Percentiles rank a stretch among this genome's conserved stretches.
Conservation (phyloP, 2,797 vertebrate genomes). For the Diplodus sargus region DNA sequence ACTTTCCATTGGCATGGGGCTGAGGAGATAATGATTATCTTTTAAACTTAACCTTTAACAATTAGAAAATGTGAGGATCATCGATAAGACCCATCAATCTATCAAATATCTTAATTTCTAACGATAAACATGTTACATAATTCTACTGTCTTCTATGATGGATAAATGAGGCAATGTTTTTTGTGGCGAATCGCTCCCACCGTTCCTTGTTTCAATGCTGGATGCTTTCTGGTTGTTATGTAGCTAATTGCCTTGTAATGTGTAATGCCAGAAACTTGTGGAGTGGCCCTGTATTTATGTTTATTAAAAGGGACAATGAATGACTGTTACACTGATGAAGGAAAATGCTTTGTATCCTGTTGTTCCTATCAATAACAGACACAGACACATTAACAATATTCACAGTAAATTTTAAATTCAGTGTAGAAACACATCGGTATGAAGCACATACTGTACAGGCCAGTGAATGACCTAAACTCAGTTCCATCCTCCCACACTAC, state of each 20-base stretch:
- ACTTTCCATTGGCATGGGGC: no score
- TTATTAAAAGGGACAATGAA: not conserved
- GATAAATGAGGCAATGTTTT: no score
- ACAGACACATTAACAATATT: not conserved
- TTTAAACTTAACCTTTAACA: no score
- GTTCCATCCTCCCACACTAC: conserved; percentile 6
- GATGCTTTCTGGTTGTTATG: not conserved
- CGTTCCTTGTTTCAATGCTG: not conserved
- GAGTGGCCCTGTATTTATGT: not conserved
- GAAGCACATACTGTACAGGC: conserved; percentile 6
- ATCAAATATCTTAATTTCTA: not conserved
- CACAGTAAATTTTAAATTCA: not conserved
- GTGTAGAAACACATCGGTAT: not conserved
- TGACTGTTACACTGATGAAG: not conserved
- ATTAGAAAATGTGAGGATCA: not conserved
- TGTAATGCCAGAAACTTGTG: not conserved
- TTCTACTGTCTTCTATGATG: not conserved
- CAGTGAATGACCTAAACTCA: conserved; percentile 20
- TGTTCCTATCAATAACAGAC: not conserved
- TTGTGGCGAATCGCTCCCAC: no score
- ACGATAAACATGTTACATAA: no score
- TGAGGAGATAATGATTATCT: no score
- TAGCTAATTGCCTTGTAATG: no score
- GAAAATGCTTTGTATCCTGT: not conserved
- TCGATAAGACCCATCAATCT: not conserved